Percentiles rank a stretch among this genome's conserved stretches.
These are phyloP conservation scores for Myopa tessellatipennis DNA, from an alignment of 2,888 invertebrate genomes.

Conservation along the genomic window DNA sequence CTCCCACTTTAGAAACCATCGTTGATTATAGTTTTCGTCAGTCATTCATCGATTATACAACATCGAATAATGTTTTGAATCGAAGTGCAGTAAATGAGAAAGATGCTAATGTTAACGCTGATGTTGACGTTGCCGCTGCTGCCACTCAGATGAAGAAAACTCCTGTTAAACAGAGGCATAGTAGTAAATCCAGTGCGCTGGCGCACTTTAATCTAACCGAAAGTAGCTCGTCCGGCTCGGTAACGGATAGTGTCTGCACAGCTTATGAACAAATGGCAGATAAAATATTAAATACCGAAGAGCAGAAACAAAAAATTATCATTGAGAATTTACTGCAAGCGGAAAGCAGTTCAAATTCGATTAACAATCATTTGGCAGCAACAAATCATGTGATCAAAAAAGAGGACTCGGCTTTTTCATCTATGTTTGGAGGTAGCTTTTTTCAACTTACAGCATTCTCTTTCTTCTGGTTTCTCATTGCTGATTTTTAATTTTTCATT, in stretches of 20 bases:
- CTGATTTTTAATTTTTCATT: not conserved
- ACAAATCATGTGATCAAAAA: constrained; percentile 46
- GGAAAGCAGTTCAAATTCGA: constrained; percentile 30
- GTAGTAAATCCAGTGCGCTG: constrained; percentile 48
- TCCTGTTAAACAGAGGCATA: constrained; percentile 33
- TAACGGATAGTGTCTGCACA: constrained; percentile 74
- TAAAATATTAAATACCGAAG: constrained; percentile 42
- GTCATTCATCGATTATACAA: not conserved
- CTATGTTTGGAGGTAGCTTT: constrained; percentile 69
- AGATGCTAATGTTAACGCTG: constrained; percentile 4
- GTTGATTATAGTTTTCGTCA: constrained; percentile 59
- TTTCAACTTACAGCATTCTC: not conserved
- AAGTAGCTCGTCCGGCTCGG: constrained; percentile 74
- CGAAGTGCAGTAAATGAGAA: not conserved
- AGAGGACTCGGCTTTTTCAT: constrained; percentile 58
- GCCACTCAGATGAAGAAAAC: constrained; percentile 6
- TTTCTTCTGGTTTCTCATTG: not conserved
- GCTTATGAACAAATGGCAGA: constrained; percentile 70
- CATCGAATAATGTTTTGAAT: not conserved
- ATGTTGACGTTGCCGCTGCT: not conserved
- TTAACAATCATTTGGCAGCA: not conserved
- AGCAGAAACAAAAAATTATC: constrained; percentile 38
- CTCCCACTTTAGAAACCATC: constrained; percentile 69
- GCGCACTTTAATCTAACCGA: constrained; percentile 70
- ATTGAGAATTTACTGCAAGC: constrained; percentile 44